These are phyloP conservation scores for Geotrypetes seraphini DNA, from an alignment of 2,797 vertebrate genomes.

Conservation along the genomic window DNA sequence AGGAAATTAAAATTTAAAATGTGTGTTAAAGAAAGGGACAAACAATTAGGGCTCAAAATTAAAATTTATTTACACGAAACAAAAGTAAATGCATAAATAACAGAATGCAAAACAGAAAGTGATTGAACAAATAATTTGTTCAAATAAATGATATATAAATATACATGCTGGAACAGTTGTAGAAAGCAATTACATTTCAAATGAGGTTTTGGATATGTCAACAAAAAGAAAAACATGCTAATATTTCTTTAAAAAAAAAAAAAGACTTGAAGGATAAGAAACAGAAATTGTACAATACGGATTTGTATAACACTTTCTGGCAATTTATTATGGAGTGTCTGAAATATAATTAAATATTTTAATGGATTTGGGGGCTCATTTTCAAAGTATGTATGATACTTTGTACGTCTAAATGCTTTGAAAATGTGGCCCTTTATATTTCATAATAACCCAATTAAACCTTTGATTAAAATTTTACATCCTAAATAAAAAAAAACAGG, in stretches of 20 bases:
- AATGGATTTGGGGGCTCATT: too few species aligned
- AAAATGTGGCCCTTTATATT: too few species aligned
- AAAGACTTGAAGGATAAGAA: constrained; percentile 67
- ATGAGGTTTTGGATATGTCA: constrained; percentile 56
- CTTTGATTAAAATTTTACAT: too few species aligned
- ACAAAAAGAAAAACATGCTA: constrained; percentile 24
- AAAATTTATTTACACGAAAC: constrained; percentile 70
- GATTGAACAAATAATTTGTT: constrained; percentile 39
- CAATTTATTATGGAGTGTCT: constrained; percentile 22
- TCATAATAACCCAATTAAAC: too few species aligned
- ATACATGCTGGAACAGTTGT: neutral
- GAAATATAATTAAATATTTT: constrained; percentile 17
- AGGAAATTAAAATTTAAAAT: too few species aligned
- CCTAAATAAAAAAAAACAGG: too few species aligned
- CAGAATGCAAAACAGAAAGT: constrained; percentile 61
- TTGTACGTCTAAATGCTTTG: too few species aligned
- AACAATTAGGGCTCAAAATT: constrained; percentile 62
- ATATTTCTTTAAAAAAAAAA: constrained; percentile 6
- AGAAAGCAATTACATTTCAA: constrained; percentile 57
- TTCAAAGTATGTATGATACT: too few species aligned
- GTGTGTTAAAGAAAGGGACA: too few species aligned
- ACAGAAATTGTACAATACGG: too few species aligned
- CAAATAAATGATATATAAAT: too few species aligned
- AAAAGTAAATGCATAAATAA: constrained; percentile 55
- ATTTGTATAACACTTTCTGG: constrained; percentile 34